phyloP scores from a whole-genome alignment of 2,888 invertebrate species.

The Heliconius ethilla region DNA sequence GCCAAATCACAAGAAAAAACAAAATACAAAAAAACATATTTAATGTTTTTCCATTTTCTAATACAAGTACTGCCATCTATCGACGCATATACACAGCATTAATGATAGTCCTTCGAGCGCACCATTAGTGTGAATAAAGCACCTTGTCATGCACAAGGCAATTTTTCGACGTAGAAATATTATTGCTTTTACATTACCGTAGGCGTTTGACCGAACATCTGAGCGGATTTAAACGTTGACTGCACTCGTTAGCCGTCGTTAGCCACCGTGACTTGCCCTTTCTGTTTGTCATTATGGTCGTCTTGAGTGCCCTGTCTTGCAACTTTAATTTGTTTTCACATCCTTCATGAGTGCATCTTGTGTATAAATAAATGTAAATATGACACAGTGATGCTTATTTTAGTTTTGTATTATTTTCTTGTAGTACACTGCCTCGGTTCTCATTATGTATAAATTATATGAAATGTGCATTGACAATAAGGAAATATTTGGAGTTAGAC shows the following conservation, averaged over 20 bases:
- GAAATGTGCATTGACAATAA: not conserved
- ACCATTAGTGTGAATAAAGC: conserved; percentile 35
- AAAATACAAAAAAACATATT: not conserved
- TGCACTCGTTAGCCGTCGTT: conserved; percentile 63
- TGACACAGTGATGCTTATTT: conserved; percentile 21
- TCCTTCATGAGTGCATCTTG: conserved; percentile 53
- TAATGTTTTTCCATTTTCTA: not conserved
- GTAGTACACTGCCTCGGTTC: not conserved
- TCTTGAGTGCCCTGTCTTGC: conserved; percentile 67
- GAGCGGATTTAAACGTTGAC: conserved; percentile 55
- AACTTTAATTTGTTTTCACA: conserved; percentile 76
- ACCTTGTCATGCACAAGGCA: conserved; percentile 46
- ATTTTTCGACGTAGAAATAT: conserved; percentile 45
- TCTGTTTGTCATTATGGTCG: conserved; percentile 61
- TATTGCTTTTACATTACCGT: conserved; percentile 47
- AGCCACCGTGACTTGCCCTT: conserved; percentile 69
- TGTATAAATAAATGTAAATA: conserved; percentile 36
- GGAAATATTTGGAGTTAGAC: not conserved
- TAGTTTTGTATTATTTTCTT: conserved; percentile 22
- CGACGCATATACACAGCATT: conserved; percentile 20
- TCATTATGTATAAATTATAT: conserved; percentile 1
- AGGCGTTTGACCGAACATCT: conserved; percentile 47
- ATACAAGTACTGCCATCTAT: conserved; percentile 38
- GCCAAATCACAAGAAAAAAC: not conserved
- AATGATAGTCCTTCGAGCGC: conserved; percentile 16